Percentiles rank a stretch among this genome's conserved stretches.
These are phyloP conservation scores for Heterocephalus glaber DNA, from an alignment of 2,113 vertebrate genomes.

Conservation along the genomic window DNA sequence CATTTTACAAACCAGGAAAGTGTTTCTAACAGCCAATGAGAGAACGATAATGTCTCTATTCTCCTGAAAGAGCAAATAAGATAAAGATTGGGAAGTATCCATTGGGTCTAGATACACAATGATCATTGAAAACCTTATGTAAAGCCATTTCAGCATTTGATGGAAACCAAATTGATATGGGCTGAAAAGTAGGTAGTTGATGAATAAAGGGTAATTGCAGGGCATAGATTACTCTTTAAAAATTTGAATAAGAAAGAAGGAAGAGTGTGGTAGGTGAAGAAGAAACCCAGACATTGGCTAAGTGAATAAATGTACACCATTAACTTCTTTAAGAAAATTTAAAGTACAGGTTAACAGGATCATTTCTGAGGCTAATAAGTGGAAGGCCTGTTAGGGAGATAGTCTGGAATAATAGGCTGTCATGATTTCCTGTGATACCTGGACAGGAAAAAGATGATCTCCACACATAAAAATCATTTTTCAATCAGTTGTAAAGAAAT, in stretches of 20 bases:
- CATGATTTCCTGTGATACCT: not conserved
- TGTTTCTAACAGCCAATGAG: slow-evolving; percentile 10
- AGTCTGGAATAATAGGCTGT: not conserved
- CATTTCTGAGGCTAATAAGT: not conserved
- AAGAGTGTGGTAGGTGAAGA: not conserved
- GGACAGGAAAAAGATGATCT: not conserved
- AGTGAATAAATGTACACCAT: not conserved
- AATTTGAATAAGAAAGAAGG: not conserved
- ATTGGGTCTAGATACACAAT: not conserved
- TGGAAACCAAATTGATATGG: not conserved
- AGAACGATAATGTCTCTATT: not conserved
- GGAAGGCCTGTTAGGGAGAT: not conserved
- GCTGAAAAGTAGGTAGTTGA: not conserved
- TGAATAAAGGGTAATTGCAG: not conserved
- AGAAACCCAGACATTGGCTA: not conserved
- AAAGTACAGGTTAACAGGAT: not conserved
- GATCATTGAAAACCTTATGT: not conserved
- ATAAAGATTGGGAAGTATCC: not conserved
- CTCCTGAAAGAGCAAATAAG: not conserved
- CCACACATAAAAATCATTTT: not conserved
- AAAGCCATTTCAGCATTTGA: not conserved
- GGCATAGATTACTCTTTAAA: not conserved
- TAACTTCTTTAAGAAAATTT: not conserved
- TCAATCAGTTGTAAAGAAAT: not conserved
- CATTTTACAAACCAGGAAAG: not conserved